Percentiles rank a stretch among this genome's conserved stretches.
Conservation (phyloP, 2,797 vertebrate species). For the Karalla daura region DNA sequence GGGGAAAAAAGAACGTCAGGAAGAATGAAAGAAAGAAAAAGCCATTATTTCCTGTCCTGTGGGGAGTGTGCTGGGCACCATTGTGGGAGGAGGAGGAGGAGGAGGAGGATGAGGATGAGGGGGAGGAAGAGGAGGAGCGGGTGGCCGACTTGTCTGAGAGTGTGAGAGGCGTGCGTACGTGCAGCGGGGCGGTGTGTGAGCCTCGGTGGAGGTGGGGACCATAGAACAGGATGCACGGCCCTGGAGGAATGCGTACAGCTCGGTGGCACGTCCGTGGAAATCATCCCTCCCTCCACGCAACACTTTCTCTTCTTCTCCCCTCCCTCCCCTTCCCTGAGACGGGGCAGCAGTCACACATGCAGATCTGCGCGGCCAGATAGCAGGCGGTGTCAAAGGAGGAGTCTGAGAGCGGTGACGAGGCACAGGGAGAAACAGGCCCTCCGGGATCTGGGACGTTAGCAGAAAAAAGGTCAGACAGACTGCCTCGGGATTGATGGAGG, state of each 20-base stretch:
- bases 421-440: slow-evolving; percentile 12
- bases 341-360: slow-evolving; percentile 45
- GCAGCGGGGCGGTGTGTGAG: slow-evolving; percentile 73
- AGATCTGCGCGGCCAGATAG: slow-evolving; percentile 53
- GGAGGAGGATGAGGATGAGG: slow-evolving; percentile 1
- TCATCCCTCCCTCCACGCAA: slow-evolving; percentile 60
- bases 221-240: slow-evolving; percentile 85
- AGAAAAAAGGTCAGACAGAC: slow-evolving; percentile 35
- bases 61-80: slow-evolving; percentile 77
- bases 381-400: slow-evolving; percentile 35
- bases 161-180: slow-evolving; percentile 76
- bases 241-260: slow-evolving; percentile 81
- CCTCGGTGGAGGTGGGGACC: slow-evolving; percentile 76
- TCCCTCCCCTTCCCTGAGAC: slow-evolving; percentile 11
- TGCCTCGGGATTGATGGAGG: slow-evolving; percentile 27
- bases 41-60: slow-evolving; percentile 84
- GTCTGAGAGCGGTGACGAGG: slow-evolving; percentile 30
- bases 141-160: slow-evolving; percentile 23
- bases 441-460: slow-evolving; percentile 28
- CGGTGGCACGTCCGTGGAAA: slow-evolving; percentile 73
- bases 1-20: background rate
- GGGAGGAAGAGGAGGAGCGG: slow-evolving; percentile 10
- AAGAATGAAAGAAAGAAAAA: slow-evolving; percentile 17
- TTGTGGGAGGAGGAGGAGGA: slow-evolving; percentile 32
- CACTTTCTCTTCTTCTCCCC: slow-evolving; percentile 20